Percentiles rank a stretch among this genome's conserved stretches.
phyloP scores from a whole-genome alignment of 2,797 vertebrate genomes.

The Gadopsis marmoratus region DNA sequence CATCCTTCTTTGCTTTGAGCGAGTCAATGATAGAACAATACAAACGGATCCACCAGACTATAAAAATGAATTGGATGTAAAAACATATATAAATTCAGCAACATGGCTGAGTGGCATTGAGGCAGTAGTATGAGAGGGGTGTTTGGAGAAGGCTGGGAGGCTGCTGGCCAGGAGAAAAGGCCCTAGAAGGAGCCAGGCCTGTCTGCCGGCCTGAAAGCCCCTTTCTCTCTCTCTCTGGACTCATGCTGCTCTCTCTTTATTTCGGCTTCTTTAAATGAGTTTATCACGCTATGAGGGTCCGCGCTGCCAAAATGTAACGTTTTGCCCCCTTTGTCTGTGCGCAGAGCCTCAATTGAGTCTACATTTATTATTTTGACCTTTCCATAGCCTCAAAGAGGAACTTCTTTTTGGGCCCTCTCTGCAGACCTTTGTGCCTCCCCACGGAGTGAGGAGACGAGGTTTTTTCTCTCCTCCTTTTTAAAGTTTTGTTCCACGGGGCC shows the following conservation, averaged over 20 bases:
- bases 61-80: background rate
- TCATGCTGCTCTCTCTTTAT: slow-evolving; percentile 87
- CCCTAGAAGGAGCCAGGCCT: slow-evolving; percentile 82
- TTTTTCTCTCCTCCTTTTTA: slow-evolving; percentile 69
- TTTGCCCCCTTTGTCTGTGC: slow-evolving; percentile 87
- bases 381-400: slow-evolving; percentile 86
- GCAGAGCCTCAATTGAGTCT: slow-evolving; percentile 89
- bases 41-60: background rate
- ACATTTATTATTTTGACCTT: slow-evolving; percentile 96
- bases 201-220: slow-evolving; percentile 85
- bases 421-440: slow-evolving; percentile 84
- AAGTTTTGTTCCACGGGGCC: slow-evolving; percentile 84
- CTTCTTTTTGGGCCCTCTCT: slow-evolving; percentile 76
- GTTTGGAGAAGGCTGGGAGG: slow-evolving; percentile 27
- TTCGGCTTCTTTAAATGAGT: slow-evolving; percentile 88
- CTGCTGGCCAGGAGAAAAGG: slow-evolving; percentile 68
- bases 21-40: background rate
- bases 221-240: slow-evolving; percentile 82
- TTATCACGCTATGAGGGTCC: slow-evolving; percentile 89
- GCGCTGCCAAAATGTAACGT: slow-evolving; percentile 89
- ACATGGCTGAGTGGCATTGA: slow-evolving; percentile 12
- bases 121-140: slow-evolving; percentile 24
- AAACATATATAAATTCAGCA: slow-evolving; percentile 10
- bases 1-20: background rate
- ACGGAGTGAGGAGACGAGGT: slow-evolving; percentile 78